Evolutionary conservation across 2,888 invertebrate genomes (phyloP).

Genomic region (Nomada flava): DNA sequence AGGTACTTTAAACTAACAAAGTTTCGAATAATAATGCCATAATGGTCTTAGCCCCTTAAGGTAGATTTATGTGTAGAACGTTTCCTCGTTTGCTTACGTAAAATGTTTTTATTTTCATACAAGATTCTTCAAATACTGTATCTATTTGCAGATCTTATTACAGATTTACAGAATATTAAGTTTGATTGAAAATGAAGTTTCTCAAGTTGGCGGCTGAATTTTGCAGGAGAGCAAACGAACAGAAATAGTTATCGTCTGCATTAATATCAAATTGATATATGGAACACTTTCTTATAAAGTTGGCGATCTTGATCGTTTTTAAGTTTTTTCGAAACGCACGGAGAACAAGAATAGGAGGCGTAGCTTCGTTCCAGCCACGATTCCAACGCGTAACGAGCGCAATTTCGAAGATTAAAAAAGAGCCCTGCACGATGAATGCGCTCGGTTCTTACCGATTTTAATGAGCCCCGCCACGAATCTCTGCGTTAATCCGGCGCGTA

Average conservation of each 20-base stretch:
- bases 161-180: background rate
- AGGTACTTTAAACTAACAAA: background rate
- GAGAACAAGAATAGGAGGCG: background rate
- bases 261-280: slow-evolving; percentile 36
- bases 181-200: background rate
- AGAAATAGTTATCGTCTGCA: no score
- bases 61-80: no score
- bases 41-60: background rate
- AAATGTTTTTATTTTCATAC: no score
- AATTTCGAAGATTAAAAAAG: slow-evolving; percentile 47
- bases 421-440: background rate
- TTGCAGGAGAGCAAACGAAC: no score
- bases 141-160: background rate
- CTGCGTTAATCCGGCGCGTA: background rate
- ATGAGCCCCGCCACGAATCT: background rate
- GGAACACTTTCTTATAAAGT: slow-evolving; percentile 25
- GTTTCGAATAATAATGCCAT: background rate
- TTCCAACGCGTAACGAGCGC: slow-evolving; percentile 19
- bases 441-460: slow-evolving; percentile 19
- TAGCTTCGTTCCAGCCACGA: background rate
- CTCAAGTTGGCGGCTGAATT: background rate
- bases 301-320: background rate
- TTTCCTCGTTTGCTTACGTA: no score
- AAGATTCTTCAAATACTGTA: no score
- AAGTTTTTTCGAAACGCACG: slow-evolving; percentile 15